A percentile compares a stretch with the other conserved stretches of the same genome.
These are phyloP conservation scores for Xyrauchen texanus DNA, from an alignment of 2,113 vertebrate genomes.

Conservation along the genomic window DNA sequence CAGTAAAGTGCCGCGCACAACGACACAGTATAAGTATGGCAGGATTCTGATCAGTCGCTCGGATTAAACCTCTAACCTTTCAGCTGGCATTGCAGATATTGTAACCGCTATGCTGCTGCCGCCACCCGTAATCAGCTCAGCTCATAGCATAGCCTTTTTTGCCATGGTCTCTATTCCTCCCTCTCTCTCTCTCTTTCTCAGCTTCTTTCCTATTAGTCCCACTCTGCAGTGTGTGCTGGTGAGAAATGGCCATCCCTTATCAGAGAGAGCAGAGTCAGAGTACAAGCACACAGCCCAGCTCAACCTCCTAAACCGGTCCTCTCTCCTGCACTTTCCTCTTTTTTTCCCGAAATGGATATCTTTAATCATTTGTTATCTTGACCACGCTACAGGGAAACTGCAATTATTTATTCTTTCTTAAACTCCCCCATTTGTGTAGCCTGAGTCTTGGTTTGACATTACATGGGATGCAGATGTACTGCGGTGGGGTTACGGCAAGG, in stretches of 20 bases:
- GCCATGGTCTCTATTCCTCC: neutral
- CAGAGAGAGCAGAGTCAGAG: slow-evolving; percentile 1
- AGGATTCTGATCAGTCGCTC: neutral
- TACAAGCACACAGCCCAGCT: neutral
- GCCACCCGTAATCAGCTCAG: slow-evolving; percentile 12
- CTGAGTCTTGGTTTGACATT: slow-evolving; percentile 6
- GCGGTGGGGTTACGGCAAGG: neutral
- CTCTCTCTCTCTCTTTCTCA: neutral
- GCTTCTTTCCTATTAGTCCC: neutral
- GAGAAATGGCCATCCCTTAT: slow-evolving; percentile 22
- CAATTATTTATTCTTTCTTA: slow-evolving; percentile 1
- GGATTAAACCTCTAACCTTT: slow-evolving; percentile 11
- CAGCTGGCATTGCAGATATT: slow-evolving; percentile 20
- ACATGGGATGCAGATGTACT: slow-evolving; percentile 4
- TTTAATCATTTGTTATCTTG: slow-evolving; percentile 17
- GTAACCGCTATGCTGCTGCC: neutral
- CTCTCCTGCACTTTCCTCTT: neutral
- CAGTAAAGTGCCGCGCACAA: neutral
- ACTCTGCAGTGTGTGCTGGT: neutral
- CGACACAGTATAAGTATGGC: neutral
- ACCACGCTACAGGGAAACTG: slow-evolving; percentile 4
- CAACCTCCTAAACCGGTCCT: neutral
- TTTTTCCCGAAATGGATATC: slow-evolving; percentile 15
- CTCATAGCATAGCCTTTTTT: no score
- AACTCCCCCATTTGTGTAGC: neutral